phyloP scores from a whole-genome alignment of 2,888 invertebrate species.

The Spicauda simplicius region DNA sequence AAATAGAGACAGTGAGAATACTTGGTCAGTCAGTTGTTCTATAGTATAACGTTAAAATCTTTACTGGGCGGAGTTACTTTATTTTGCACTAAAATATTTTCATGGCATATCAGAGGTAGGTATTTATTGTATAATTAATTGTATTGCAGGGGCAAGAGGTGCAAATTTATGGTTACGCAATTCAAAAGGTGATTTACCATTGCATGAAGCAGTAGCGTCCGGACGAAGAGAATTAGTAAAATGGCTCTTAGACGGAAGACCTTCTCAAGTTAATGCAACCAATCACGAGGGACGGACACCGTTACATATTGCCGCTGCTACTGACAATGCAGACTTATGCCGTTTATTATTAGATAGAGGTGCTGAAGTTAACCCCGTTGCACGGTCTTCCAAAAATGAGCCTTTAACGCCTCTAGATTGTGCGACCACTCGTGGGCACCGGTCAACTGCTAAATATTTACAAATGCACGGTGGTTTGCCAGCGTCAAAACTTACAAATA shows the following conservation, averaged over 20 bases:
- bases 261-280: constrained; percentile 93
- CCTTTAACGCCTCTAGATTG: constrained; percentile 96
- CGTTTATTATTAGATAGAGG: constrained; percentile 93
- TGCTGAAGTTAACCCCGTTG: constrained; percentile 93
- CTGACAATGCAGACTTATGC: constrained; percentile 97
- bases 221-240: constrained; percentile 94
- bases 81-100: not conserved
- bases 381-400: constrained; percentile 92
- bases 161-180: constrained; percentile 97
- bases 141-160: constrained; percentile 78
- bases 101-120: not conserved
- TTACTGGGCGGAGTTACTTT: not conserved
- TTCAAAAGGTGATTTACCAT: constrained; percentile 96
- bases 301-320: constrained; percentile 96
- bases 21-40: constrained; percentile 67
- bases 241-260: constrained; percentile 93
- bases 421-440: constrained; percentile 93
- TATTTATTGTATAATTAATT: not conserved
- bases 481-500: constrained; percentile 87
- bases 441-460: constrained; percentile 96
- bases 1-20: constrained; percentile 93
- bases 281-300: constrained; percentile 97
- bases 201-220: constrained; percentile 98
- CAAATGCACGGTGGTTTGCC: constrained; percentile 96
- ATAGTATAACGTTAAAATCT: not conserved